Evolutionary conservation across 2,888 invertebrate genomes (phyloP).

Genomic region (Abscondita cerata): DNA sequence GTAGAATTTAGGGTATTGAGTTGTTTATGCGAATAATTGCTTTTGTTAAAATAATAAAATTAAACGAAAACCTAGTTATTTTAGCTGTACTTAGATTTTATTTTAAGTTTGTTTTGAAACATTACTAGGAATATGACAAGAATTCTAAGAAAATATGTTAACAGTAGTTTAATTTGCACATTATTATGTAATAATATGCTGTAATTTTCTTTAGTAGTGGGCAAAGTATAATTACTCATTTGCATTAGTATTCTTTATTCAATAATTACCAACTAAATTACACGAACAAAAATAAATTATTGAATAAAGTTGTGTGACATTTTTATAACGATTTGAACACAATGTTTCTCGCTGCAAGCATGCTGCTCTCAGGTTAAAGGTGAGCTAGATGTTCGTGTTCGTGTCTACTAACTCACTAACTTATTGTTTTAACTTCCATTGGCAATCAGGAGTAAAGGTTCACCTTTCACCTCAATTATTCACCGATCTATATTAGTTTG

Average conservation of each 20-base stretch:
- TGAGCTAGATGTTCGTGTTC: slow-evolving; percentile 36
- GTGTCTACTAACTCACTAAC: slow-evolving; percentile 38
- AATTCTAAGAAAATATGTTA: no score
- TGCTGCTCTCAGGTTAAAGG: slow-evolving; percentile 36
- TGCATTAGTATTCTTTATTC: not conserved
- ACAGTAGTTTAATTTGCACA: no score
- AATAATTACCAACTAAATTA: not conserved
- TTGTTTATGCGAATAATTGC: no score
- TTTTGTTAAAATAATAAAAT: no score
- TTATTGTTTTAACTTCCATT: slow-evolving; percentile 42
- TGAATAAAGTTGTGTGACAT: slow-evolving; percentile 12
- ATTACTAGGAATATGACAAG: no score
- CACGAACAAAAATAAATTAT: slow-evolving; percentile 1
- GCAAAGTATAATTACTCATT: no score
- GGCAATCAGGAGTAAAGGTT: slow-evolving; percentile 47
- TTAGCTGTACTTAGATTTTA: no score
- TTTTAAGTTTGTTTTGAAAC: no score
- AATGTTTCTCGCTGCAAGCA: slow-evolving; percentile 45
- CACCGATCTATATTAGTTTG: slow-evolving; percentile 44
- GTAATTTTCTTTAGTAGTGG: no score
- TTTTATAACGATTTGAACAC: slow-evolving; percentile 38
- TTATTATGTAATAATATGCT: no score
- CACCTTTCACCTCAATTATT: slow-evolving; percentile 53
- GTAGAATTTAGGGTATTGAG: no score
- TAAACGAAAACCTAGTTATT: no score